These are phyloP conservation scores for Centropyge bicolor DNA, from an alignment of 2,797 vertebrate genomes.

Conservation along the genomic window DNA sequence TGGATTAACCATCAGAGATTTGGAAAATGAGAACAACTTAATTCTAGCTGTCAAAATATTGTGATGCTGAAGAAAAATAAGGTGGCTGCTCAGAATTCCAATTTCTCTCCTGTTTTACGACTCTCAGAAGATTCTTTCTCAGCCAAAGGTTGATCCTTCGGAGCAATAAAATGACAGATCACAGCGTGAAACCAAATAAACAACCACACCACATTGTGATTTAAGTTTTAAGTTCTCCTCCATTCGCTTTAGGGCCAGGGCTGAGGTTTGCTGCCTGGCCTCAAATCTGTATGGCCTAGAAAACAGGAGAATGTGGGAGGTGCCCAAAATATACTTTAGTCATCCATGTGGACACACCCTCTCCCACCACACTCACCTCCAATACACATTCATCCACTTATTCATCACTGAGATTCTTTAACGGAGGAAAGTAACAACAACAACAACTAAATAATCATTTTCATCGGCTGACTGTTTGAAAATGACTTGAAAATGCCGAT, in stretches of 20 bases:
- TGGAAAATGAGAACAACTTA: conserved; percentile 24
- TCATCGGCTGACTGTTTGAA: neutral
- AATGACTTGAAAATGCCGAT: neutral
- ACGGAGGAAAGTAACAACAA: neutral
- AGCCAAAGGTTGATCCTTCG: conserved; percentile 61
- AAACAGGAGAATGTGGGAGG: conserved; percentile 55
- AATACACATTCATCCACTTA: conserved; percentile 29
- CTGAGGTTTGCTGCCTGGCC: conserved; percentile 61
- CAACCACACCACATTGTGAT: conserved; percentile 69
- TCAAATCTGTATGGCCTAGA: conserved; percentile 63
- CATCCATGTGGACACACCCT: conserved; percentile 50
- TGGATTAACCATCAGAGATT: conserved; percentile 47
- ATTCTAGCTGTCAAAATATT: conserved; percentile 55
- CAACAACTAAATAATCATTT: neutral
- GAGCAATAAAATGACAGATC: conserved; percentile 61
- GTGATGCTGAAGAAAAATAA: conserved; percentile 45
- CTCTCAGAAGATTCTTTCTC: conserved; percentile 16
- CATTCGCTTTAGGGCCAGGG: conserved; percentile 40
- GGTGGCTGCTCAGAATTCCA: conserved; percentile 8
- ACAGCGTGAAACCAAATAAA: conserved; percentile 75
- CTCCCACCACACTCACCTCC: conserved; percentile 56
- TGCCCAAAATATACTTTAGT: conserved; percentile 73
- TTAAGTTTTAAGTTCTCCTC: conserved; percentile 64
- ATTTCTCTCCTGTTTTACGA: conserved; percentile 29
- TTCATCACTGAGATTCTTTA: conserved; percentile 21